phyloP scores from a whole-genome alignment of 1,140 invertebrate genomes.

The Trachelipus rathkii region DNA sequence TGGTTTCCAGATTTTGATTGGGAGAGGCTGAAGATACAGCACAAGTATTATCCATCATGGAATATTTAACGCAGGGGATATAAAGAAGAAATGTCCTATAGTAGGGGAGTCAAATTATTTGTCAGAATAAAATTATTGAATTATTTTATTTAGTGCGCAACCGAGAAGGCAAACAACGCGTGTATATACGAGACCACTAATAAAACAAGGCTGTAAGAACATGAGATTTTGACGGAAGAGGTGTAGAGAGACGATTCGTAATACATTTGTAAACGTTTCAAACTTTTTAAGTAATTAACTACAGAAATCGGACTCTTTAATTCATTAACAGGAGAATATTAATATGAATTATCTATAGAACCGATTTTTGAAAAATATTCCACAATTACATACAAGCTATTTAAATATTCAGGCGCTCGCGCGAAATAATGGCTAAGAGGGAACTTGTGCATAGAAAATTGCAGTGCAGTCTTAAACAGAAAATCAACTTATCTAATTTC shows the following conservation, averaged over 20 bases:
- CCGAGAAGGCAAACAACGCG: constrained; percentile 64
- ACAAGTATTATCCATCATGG: too few species aligned
- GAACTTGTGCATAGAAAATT: constrained; percentile 61
- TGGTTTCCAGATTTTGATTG: constrained; percentile 64
- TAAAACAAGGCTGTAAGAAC: constrained; percentile 42
- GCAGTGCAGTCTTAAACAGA: constrained; percentile 55
- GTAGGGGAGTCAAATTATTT: too few species aligned
- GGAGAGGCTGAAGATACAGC: constrained; percentile 53
- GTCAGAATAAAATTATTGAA: too few species aligned
- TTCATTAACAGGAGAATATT: constrained; percentile 26
- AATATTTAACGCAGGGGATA: too few species aligned
- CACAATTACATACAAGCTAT: too few species aligned
- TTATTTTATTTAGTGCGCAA: constrained; percentile 56
- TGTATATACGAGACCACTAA: constrained; percentile 63
- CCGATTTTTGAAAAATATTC: not conserved
- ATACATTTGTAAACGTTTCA: too few species aligned
- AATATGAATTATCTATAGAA: not conserved
- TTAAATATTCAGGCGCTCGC: constrained; percentile 46
- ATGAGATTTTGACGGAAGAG: too few species aligned
- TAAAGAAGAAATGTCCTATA: too few species aligned
- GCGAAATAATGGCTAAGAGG: constrained; percentile 65
- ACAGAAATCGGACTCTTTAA: too few species aligned
- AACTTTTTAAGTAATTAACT: too few species aligned
- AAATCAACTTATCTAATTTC: constrained; percentile 44
- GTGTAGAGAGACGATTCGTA: constrained; percentile 16